Conservation (phyloP, 2,797 vertebrate genomes). For the Schizopygopsis pylzovi region DNA sequence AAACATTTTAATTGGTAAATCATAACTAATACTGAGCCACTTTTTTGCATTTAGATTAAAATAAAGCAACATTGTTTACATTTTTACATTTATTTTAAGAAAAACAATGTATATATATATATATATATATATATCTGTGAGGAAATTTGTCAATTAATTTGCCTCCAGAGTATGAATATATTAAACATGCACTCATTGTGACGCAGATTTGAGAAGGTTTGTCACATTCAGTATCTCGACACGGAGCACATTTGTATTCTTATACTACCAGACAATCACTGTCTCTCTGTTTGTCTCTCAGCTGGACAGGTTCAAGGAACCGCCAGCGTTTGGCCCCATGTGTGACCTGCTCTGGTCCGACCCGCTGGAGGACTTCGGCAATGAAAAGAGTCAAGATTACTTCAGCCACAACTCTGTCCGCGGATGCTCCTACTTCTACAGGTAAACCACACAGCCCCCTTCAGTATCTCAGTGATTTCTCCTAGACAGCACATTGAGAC, state of each 20-base stretch:
- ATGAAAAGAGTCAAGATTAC: constrained; percentile 84
- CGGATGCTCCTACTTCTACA: constrained; percentile 86
- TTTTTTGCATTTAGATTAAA: background rate
- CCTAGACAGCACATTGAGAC: background rate
- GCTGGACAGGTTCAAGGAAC: constrained; percentile 86
- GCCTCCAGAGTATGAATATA: background rate
- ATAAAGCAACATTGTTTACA: background rate
- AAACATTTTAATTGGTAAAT: background rate
- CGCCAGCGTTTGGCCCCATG: constrained; percentile 84
- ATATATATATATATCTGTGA: too few relatives aligned
- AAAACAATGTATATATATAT: background rate
- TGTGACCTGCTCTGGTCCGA: constrained; percentile 84
- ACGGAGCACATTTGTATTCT: background rate
- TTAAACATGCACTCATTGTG: background rate
- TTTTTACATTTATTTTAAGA: background rate
- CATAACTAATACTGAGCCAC: background rate
- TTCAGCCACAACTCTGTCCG: constrained; percentile 84
- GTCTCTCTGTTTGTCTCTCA: constrained; percentile 60
- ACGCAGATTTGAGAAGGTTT: background rate
- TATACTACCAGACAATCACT: background rate
- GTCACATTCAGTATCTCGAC: background rate
- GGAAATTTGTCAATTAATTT: background rate
- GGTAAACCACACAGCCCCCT: constrained; percentile 64
- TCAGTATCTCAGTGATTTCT: background rate
- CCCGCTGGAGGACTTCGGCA: constrained; percentile 85